Evolutionary conservation across 2,888 invertebrate species (phyloP).

Genomic region (Drosophila helvetica): DNA sequence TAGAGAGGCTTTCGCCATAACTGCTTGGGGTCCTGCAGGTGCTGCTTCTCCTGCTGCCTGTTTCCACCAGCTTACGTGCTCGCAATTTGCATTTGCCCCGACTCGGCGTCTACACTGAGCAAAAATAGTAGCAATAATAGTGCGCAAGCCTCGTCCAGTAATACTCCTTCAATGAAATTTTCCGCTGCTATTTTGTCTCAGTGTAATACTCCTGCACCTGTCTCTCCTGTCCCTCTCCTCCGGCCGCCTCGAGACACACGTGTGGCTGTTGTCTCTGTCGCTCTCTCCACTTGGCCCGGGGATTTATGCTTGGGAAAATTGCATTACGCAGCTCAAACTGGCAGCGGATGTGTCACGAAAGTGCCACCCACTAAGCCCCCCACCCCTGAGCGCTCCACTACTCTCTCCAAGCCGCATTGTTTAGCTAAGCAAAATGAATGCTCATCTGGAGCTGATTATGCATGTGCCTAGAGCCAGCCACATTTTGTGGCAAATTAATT

Average conservation of each 20-base stretch:
- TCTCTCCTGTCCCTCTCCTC: neutral
- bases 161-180: too few relatives aligned
- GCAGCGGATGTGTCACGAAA: conserved; percentile 35
- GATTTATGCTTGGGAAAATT: conserved; percentile 37
- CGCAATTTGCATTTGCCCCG: conserved; percentile 55
- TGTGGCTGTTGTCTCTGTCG: conserved; percentile 12
- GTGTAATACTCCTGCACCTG: neutral
- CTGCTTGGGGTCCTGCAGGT: conserved; percentile 12
- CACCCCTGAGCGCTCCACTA: neutral
- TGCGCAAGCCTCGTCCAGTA: too few relatives aligned
- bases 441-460: conserved; percentile 63
- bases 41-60: conserved; percentile 18
- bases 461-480: conserved; percentile 50
- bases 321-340: conserved; percentile 41
- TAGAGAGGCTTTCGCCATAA: conserved; percentile 28
- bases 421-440: conserved; percentile 5
- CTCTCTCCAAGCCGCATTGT: conserved; percentile 4
- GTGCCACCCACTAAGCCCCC: conserved; percentile 8
- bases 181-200: neutral
- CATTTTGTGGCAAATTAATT: conserved; percentile 79
- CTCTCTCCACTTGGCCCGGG: conserved; percentile 12
- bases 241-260: neutral
- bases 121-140: too few relatives aligned
- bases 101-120: neutral
- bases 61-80: conserved; percentile 64